phyloP scores from a whole-genome alignment of 2,888 invertebrate genomes.

The Endotricha flammealis region DNA sequence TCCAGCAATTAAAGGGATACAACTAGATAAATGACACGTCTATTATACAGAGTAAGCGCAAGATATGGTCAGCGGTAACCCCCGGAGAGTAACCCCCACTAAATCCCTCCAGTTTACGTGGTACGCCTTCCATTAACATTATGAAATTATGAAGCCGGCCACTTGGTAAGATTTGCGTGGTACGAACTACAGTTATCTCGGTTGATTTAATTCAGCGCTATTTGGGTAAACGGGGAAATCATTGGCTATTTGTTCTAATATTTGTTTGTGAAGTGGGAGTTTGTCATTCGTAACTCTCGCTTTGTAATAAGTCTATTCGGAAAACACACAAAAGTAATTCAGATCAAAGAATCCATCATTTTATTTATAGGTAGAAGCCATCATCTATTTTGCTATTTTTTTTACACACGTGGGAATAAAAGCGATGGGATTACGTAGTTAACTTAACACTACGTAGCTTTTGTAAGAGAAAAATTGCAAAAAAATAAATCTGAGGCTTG shows the following conservation, averaged over 20 bases:
- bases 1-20: background rate
- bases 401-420: too few species aligned
- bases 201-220: conserved; percentile 46
- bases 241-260: conserved; percentile 8
- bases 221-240: conserved; percentile 16
- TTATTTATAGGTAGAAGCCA: too few species aligned
- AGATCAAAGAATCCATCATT: too few species aligned
- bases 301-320: too few species aligned
- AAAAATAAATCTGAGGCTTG: too few species aligned
- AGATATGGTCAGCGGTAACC: conserved; percentile 60
- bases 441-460: too few species aligned
- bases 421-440: too few species aligned
- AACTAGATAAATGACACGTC: conserved; percentile 33
- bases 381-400: too few species aligned
- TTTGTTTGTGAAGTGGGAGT: too few species aligned
- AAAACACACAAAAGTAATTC: too few species aligned
- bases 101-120: conserved; percentile 65
- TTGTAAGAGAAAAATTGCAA: too few species aligned
- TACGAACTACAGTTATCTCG: conserved; percentile 33
- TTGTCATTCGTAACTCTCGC: too few species aligned
- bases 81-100: conserved; percentile 48
- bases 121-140: conserved; percentile 62
- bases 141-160: conserved; percentile 69
- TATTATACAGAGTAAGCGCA: conserved; percentile 50
- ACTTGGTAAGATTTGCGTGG: conserved; percentile 58